Evolutionary conservation across 1,140 invertebrate species (phyloP).

Genomic region (Pogonomyrmex californicus): DNA sequence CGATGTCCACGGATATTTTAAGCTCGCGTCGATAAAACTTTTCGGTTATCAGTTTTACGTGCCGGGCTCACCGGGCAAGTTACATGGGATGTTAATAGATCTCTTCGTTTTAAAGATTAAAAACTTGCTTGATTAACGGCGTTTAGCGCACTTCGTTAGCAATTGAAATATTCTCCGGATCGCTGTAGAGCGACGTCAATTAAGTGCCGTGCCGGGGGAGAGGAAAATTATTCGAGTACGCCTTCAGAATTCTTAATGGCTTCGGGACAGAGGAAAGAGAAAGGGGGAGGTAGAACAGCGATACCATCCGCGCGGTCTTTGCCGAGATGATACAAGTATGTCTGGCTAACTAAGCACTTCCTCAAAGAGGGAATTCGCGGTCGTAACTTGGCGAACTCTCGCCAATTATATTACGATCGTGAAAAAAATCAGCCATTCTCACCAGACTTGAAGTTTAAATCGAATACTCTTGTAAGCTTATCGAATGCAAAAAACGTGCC

Average conservation of each 20-base stretch:
- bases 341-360: conserved; percentile 30
- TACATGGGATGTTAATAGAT: conserved; percentile 20
- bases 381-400: conserved; percentile 9
- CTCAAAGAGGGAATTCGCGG: not conserved
- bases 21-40: conserved; percentile 33
- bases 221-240: conserved; percentile 46
- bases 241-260: conserved; percentile 56
- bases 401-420: conserved; percentile 13
- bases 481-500: not conserved
- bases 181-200: conserved; percentile 53
- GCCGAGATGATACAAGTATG: conserved; percentile 36
- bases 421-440: conserved; percentile 22
- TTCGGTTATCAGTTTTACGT: conserved; percentile 26
- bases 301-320: not conserved
- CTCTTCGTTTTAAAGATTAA: conserved; percentile 60
- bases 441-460: conserved; percentile 6
- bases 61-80: not conserved
- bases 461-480: conserved; percentile 12
- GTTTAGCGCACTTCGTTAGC: conserved; percentile 60
- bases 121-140: conserved; percentile 64
- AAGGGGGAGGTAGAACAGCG: too few relatives aligned
- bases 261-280: not conserved
- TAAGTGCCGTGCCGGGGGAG: conserved; percentile 6
- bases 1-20: conserved; percentile 16
- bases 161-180: conserved; percentile 59